Conservation (phyloP, 2,888 invertebrate genomes). For the Ypsolopha scabrella region DNA sequence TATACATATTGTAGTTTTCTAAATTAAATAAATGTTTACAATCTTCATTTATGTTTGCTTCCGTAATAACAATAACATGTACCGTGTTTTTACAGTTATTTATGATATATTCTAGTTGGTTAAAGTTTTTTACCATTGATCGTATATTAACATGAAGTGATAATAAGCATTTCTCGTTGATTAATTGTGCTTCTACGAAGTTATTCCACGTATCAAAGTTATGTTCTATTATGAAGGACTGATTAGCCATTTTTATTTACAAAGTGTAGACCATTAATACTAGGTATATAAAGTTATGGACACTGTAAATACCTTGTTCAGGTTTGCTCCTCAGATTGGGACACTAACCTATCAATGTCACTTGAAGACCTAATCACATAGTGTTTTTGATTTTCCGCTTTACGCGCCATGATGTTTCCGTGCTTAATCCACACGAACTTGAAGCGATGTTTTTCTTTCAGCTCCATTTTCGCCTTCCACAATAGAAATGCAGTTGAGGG, state of each 20-base stretch:
- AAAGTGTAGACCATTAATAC: background rate
- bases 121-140: conserved; percentile 9
- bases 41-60: conserved; percentile 8
- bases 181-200: background rate
- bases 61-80: conserved; percentile 9
- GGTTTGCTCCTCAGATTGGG: background rate
- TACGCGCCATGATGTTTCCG: conserved; percentile 6
- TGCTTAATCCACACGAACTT: conserved; percentile 11
- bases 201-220: conserved; percentile 2
- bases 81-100: background rate
- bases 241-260: background rate
- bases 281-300: too few species aligned
- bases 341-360: background rate
- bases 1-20: conserved; percentile 8
- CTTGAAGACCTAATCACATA: background rate
- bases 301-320: background rate
- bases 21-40: background rate
- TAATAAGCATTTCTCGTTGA: background rate
- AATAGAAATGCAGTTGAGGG: conserved; percentile 6
- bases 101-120: conserved; percentile 10
- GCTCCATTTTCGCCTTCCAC: conserved; percentile 7
- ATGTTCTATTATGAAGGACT: background rate
- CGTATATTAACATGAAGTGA: conserved; percentile 7
- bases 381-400: conserved; percentile 6
- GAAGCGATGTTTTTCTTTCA: conserved; percentile 4